Evolutionary conservation across 2,797 vertebrate genomes (phyloP).

Genomic region (Sitta carolinensis): DNA sequence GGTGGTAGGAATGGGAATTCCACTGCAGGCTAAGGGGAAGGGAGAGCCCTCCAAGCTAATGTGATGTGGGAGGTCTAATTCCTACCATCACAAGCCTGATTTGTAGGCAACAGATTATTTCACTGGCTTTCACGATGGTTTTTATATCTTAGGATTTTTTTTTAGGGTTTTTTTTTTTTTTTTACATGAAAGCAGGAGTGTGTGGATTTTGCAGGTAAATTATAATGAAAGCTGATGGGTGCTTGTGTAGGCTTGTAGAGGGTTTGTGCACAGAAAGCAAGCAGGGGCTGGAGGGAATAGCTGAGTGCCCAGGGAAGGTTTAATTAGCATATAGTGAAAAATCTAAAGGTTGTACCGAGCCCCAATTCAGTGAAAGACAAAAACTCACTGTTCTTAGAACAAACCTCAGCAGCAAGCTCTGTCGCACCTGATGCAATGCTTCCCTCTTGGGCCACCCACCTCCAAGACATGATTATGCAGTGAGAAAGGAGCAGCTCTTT

Average conservation of each 20-base stretch:
- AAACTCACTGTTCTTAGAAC: conserved; percentile 21
- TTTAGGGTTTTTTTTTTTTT: background rate
- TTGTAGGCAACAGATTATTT: conserved; percentile 62
- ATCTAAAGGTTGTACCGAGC: conserved; percentile 47
- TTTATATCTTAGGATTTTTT: background rate
- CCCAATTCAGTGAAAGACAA: conserved; percentile 19
- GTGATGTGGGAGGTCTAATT: conserved; percentile 71
- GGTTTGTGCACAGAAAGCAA: conserved; percentile 52
- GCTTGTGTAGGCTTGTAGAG: conserved; percentile 67
- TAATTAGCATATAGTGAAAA: conserved; percentile 69
- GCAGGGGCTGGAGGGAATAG: conserved; percentile 67
- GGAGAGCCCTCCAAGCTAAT: conserved; percentile 59
- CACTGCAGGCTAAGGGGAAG: conserved; percentile 59
- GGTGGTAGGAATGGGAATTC: conserved; percentile 37
- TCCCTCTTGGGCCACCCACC: conserved; percentile 62
- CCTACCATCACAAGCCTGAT: conserved; percentile 45
- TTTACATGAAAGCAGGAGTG: conserved; percentile 54
- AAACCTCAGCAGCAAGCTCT: conserved; percentile 31
- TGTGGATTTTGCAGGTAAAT: conserved; percentile 62
- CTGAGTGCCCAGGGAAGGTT: conserved; percentile 63
- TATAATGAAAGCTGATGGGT: conserved; percentile 60
- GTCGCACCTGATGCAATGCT: conserved; percentile 54
- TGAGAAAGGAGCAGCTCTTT: conserved; percentile 31
- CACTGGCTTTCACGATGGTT: conserved; percentile 15
- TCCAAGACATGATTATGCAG: conserved; percentile 62